Conservation (phyloP, 2,797 vertebrate genomes). For the Acanthurus lineatus region DNA sequence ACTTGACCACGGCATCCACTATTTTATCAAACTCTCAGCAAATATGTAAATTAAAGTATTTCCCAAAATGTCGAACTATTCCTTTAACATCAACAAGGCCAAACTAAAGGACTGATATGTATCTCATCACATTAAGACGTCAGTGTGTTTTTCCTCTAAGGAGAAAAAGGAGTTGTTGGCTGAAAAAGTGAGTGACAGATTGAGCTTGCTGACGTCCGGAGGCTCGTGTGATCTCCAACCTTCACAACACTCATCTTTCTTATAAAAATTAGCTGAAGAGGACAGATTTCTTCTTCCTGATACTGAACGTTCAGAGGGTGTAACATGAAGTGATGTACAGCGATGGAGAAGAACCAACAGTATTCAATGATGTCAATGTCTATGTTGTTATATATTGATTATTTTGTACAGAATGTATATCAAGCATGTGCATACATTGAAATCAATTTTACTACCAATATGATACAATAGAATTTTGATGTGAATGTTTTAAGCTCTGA, state of each 20-base stretch:
- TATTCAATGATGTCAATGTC: slow-evolving; percentile 70
- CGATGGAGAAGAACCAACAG: slow-evolving; percentile 58
- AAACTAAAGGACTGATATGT: neutral
- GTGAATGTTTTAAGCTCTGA: slow-evolving; percentile 65
- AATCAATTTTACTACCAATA: slow-evolving; percentile 72
- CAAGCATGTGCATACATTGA: slow-evolving; percentile 82
- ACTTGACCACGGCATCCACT: neutral
- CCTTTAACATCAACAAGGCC: neutral
- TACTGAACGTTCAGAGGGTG: slow-evolving; percentile 15
- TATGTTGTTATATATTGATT: slow-evolving; percentile 74
- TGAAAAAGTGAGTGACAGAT: slow-evolving; percentile 35
- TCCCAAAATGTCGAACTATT: neutral
- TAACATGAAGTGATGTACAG: slow-evolving; percentile 53
- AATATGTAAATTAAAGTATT: neutral
- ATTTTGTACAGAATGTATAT: slow-evolving; percentile 85
- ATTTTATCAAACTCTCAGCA: neutral
- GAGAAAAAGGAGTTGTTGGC: neutral
- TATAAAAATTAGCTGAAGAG: slow-evolving; percentile 40
- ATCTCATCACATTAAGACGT: neutral
- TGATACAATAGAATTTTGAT: slow-evolving; percentile 57
- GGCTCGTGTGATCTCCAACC: slow-evolving; percentile 11
- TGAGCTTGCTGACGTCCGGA: slow-evolving; percentile 39
- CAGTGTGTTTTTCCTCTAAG: slow-evolving; percentile 5
- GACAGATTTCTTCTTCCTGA: slow-evolving; percentile 20
- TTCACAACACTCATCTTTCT: slow-evolving; percentile 27